Percentiles rank a stretch among this genome's conserved stretches.
These are phyloP conservation scores for Cochlearius cochlearius DNA, from an alignment of 2,113 vertebrate species.

Conservation along the genomic window DNA sequence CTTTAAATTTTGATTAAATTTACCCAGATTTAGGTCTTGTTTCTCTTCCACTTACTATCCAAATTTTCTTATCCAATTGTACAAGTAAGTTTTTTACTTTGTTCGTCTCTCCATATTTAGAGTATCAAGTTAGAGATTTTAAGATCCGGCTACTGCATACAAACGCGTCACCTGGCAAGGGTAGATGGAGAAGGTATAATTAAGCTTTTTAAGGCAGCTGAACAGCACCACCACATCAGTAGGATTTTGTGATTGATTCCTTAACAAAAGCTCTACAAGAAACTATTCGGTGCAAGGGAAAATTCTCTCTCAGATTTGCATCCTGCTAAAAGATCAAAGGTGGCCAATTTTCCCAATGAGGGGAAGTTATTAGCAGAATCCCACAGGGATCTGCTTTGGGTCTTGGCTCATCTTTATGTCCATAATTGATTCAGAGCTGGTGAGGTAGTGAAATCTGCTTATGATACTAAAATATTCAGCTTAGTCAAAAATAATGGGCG, in stretches of 20 bases:
- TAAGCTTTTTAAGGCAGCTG: background rate
- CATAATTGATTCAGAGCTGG: background rate
- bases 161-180: background rate
- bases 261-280: background rate
- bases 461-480: background rate
- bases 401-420: background rate
- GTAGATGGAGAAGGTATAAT: background rate
- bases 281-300: background rate
- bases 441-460: background rate
- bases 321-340: background rate
- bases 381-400: background rate
- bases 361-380: background rate
- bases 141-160: background rate
- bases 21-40: background rate
- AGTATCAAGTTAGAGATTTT: background rate
- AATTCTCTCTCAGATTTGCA: background rate
- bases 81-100: background rate
- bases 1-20: background rate
- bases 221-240: background rate
- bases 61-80: background rate
- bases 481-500: background rate
- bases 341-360: background rate
- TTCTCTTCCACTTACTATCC: background rate
- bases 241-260: background rate
- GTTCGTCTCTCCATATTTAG: background rate